phyloP scores from a whole-genome alignment of 2,797 vertebrate species.

The Anguilla megastoma region DNA sequence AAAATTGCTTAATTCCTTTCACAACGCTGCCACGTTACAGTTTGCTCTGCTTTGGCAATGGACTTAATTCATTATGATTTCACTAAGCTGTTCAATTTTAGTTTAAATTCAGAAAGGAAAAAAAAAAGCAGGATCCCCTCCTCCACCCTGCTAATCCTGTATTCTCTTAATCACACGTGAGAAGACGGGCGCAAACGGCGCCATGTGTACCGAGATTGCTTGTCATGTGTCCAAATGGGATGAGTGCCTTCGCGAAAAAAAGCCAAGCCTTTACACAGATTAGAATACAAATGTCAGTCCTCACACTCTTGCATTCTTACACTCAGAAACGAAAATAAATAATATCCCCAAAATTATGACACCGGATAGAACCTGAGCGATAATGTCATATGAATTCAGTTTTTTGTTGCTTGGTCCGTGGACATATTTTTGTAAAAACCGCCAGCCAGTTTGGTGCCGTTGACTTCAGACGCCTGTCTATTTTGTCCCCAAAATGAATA shows the following conservation, averaged over 20 bases:
- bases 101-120: slow-evolving; percentile 53
- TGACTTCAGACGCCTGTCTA: slow-evolving; percentile 22
- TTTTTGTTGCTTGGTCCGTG: neutral
- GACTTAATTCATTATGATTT: slow-evolving; percentile 64
- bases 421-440: neutral
- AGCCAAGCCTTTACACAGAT: slow-evolving; percentile 45
- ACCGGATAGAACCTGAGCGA: slow-evolving; percentile 21
- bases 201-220: slow-evolving; percentile 46
- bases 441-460: neutral
- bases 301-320: slow-evolving; percentile 35
- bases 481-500: slow-evolving; percentile 6
- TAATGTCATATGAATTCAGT: slow-evolving; percentile 22
- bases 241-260: slow-evolving; percentile 43
- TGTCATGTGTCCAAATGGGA: slow-evolving; percentile 23
- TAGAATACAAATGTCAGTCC: slow-evolving; percentile 49
- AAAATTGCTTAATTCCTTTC: slow-evolving; percentile 47
- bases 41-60: slow-evolving; percentile 53
- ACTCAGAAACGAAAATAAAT: slow-evolving; percentile 45
- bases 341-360: slow-evolving; percentile 34
- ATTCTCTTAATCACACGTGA: slow-evolving; percentile 57
- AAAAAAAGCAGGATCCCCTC: slow-evolving; percentile 44
- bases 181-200: slow-evolving; percentile 50
- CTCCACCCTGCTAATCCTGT: slow-evolving; percentile 57
- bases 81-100: slow-evolving; percentile 58
- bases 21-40: slow-evolving; percentile 45